A percentile compares a stretch with the other conserved stretches of the same genome.
These are phyloP conservation scores for Auanema freiburgensis DNA, from an alignment of 2,888 invertebrate genomes.

Conservation along the genomic window DNA sequence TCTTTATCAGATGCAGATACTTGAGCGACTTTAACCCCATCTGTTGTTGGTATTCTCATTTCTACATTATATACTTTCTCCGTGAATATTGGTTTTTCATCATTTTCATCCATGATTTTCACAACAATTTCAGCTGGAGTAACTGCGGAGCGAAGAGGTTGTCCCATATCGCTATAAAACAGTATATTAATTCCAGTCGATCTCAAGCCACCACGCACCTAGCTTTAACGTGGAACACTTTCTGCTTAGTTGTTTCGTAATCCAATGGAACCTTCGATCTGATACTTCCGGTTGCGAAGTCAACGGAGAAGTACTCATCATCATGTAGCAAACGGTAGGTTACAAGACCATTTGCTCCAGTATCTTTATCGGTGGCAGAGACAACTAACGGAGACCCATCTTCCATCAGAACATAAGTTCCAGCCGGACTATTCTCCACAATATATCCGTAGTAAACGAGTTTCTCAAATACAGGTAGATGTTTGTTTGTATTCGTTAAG, in stretches of 20 bases:
- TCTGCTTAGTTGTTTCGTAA: constrained; percentile 73
- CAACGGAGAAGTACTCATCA: constrained; percentile 80
- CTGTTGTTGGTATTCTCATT: constrained; percentile 73
- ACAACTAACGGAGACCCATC: constrained; percentile 77
- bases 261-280: constrained; percentile 78
- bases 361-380: constrained; percentile 81
- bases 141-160: constrained; percentile 79
- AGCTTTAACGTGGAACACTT: constrained; percentile 44
- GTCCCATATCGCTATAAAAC: constrained; percentile 69
- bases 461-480: constrained; percentile 70
- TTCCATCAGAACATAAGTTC: constrained; percentile 11
- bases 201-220: constrained; percentile 2
- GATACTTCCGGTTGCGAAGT: constrained; percentile 83
- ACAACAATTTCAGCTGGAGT: constrained; percentile 80
- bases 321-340: constrained; percentile 83
- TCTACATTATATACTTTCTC: constrained; percentile 53
- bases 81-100: constrained; percentile 66
- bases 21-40: constrained; percentile 74
- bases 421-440: constrained; percentile 70
- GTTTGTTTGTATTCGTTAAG: constrained; percentile 49
- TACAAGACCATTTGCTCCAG: constrained; percentile 81
- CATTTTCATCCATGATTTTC: constrained; percentile 71
- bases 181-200: neutral
- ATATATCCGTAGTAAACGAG: constrained; percentile 80
- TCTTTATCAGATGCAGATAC: constrained; percentile 63